Evolutionary conservation across 2,113 vertebrate species (phyloP).

Genomic region (Anas platyrhynchos): DNA sequence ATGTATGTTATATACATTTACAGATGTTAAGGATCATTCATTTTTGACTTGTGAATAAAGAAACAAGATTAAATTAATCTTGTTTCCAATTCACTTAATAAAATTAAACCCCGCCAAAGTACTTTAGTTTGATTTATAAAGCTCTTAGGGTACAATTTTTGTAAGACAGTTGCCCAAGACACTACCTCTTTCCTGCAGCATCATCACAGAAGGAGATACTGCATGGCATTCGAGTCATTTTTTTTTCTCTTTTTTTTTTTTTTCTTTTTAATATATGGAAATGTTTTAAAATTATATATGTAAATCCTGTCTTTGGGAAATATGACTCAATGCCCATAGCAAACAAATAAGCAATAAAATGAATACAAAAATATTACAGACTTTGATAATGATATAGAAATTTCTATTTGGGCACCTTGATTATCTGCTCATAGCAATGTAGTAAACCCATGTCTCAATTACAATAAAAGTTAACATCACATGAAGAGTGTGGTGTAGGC

Average conservation of each 20-base stretch:
- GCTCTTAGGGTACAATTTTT: slow-evolving; percentile 3
- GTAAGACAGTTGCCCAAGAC: not conserved
- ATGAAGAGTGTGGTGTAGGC: not conserved
- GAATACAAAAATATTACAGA: not conserved
- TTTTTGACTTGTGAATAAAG: slow-evolving; percentile 43
- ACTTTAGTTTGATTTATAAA: slow-evolving; percentile 51
- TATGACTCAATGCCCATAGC: not conserved
- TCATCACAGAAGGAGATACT: not conserved
- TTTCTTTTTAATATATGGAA: not conserved
- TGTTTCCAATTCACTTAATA: slow-evolving; percentile 27
- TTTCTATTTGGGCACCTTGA: not conserved
- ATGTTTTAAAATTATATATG: not conserved
- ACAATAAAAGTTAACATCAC: not conserved
- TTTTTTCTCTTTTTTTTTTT: not conserved
- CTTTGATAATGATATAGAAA: not conserved
- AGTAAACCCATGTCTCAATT: not conserved
- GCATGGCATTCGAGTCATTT: not conserved
- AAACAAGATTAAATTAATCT: slow-evolving; percentile 45
- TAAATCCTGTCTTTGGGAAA: not conserved
- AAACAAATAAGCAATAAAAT: not conserved
- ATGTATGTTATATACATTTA: not conserved
- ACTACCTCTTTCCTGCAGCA: not conserved
- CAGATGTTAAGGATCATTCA: slow-evolving; percentile 35
- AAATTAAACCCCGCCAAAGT: not conserved
- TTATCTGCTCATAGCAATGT: not conserved